Base-by-base conservation (phyloP, 2,113 vertebrate species). In the Leptobrachium ailaonicum region DNA sequence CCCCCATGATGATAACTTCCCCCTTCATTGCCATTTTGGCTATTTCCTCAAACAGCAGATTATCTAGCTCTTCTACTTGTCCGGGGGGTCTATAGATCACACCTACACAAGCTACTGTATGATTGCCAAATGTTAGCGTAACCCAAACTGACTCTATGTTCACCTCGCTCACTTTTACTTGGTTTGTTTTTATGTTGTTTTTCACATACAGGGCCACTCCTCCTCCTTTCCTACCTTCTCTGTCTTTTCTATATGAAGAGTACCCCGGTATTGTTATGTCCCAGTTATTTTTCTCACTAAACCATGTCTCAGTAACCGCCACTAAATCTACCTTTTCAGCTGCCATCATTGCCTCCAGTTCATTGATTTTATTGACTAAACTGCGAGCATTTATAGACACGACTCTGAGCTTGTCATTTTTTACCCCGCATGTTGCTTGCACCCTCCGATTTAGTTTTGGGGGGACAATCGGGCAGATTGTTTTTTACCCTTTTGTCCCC, bases 101-200 rank as follows among this genome's bases (percentile, higher is more conserved):
- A 66, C 63, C 63, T 40, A 66, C 63, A 5, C 63, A 20, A 66
- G 63, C 40, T 66, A 66, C 63, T 66, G 63, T 40, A 2, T 40
- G 20, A 5, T 66, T 66, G 40, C 20, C 63, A 66, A 66, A 66
- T 41, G 2, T 5, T 41, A 66, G 3, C 63, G 63, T 66, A 5
- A 66, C 63, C 63, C 63, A 66, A 66, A 66, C 63, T 2, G 63
- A 66, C 63, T 66, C 63, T 66, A 66, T 66, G 63, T 66, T 66
- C 20, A 3, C 63, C 63, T 66, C 63, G 40, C 63, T 41, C 3
- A 66, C 63, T 32, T 32, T 32, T 5, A 66, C 40, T 66, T 3
- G 63, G 63, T 2, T 66, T 4, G 63, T 3, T 58, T 58, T 58
- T 58, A 58, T 58, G 13, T 2, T 66, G 11, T 66, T 40, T 41